Evolutionary conservation across 2,113 vertebrate species (phyloP).

Genomic region (Arothron firmamentum): DNA sequence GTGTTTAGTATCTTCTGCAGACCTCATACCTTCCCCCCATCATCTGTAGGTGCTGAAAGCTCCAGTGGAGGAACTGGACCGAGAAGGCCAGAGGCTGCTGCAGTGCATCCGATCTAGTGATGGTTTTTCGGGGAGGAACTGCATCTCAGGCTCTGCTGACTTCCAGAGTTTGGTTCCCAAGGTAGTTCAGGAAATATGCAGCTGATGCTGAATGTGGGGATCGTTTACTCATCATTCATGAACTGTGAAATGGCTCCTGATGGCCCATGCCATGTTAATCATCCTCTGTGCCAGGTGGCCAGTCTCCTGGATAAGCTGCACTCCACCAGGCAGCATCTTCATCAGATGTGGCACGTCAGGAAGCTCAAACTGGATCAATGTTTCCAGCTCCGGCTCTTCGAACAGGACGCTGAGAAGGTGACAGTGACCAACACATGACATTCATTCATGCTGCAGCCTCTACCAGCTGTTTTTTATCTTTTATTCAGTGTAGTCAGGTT

Average conservation of each 20-base stretch:
- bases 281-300: slow-evolving; percentile 73
- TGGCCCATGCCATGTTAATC: background rate
- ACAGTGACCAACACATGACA: slow-evolving; percentile 16
- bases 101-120: slow-evolving; percentile 94
- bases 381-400: slow-evolving; percentile 95
- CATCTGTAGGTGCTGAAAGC: slow-evolving; percentile 85
- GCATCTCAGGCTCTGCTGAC: slow-evolving; percentile 94
- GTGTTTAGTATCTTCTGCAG: background rate
- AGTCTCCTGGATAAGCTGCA: slow-evolving; percentile 97
- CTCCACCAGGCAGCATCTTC: slow-evolving; percentile 93
- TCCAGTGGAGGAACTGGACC: slow-evolving; percentile 94
- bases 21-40: background rate
- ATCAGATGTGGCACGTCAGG: slow-evolving; percentile 97
- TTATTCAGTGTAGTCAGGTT: too few species aligned
- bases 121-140: slow-evolving; percentile 93
- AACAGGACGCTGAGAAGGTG: slow-evolving; percentile 98
- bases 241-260: too few species aligned
- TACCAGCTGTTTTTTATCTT: too few species aligned
- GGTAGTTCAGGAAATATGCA: slow-evolving; percentile 34
- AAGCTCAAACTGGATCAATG: slow-evolving; percentile 98
- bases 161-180: slow-evolving; percentile 98
- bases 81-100: slow-evolving; percentile 91
- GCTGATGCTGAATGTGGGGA: too few species aligned
- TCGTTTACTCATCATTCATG: too few species aligned
- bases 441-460: too few species aligned